Conservation (phyloP, 2,888 invertebrate genomes). For the Euspilapteryx auroguttella region DNA sequence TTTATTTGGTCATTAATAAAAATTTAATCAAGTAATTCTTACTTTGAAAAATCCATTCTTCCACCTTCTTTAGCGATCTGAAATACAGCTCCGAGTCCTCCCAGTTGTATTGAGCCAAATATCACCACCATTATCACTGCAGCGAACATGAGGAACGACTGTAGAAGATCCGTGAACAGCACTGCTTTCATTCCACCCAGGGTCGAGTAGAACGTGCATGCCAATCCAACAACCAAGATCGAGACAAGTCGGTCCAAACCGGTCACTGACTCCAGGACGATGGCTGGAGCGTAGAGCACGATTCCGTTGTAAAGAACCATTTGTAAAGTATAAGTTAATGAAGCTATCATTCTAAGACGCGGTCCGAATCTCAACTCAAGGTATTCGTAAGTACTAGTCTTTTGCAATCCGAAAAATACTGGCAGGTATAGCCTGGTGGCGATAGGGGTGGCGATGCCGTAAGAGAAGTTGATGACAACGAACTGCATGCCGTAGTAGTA, state of each 20-base stretch:
- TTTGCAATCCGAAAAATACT: slow-evolving; percentile 81
- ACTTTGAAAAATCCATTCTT: slow-evolving; percentile 73
- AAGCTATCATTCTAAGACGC: slow-evolving; percentile 73
- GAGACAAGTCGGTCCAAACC: slow-evolving; percentile 74
- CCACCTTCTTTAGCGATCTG: slow-evolving; percentile 67
- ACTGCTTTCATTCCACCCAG: slow-evolving; percentile 93
- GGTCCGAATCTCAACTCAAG: slow-evolving; percentile 85
- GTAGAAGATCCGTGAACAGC: slow-evolving; percentile 83
- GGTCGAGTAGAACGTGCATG: slow-evolving; percentile 85
- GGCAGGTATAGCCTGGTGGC: slow-evolving; percentile 79
- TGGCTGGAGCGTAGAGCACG: slow-evolving; percentile 90
- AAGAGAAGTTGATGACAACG: slow-evolving; percentile 74
- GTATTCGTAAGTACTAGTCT: slow-evolving; percentile 92
- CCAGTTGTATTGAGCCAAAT: slow-evolving; percentile 69
- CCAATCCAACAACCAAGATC: slow-evolving; percentile 73
- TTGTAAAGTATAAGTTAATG: slow-evolving; percentile 84
- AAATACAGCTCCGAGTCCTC: slow-evolving; percentile 73
- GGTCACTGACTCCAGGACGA: slow-evolving; percentile 85
- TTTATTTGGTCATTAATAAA: no score
- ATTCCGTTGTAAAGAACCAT: slow-evolving; percentile 91
- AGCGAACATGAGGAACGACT: slow-evolving; percentile 82
- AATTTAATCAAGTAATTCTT: slow-evolving; percentile 16
- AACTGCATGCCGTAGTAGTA: slow-evolving; percentile 84
- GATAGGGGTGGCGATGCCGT: slow-evolving; percentile 74
- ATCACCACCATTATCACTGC: slow-evolving; percentile 80